Percentiles rank a stretch among this genome's conserved stretches.
Evolutionary conservation across 2,888 invertebrate genomes (phyloP).

Genomic region (Oeneis ivallda): DNA sequence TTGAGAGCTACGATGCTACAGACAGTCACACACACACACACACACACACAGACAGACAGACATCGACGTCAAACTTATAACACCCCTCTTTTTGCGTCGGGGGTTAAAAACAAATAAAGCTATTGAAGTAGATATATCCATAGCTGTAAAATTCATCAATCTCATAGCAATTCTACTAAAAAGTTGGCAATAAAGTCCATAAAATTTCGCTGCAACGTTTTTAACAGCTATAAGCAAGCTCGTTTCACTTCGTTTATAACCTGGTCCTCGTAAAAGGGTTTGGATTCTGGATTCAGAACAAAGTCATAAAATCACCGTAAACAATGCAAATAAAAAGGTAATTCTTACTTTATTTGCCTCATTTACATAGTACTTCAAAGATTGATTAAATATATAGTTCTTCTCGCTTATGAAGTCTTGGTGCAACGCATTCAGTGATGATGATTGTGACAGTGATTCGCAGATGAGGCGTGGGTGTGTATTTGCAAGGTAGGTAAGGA

Average conservation of each 20-base stretch:
- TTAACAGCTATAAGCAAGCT: constrained; percentile 57
- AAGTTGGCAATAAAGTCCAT: constrained; percentile 13
- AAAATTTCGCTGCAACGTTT: constrained; percentile 39
- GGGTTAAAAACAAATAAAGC: too few species aligned
- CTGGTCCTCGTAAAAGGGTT: constrained; percentile 62
- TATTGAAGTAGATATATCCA: not conserved
- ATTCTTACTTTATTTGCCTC: constrained; percentile 20
- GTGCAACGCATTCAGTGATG: not conserved
- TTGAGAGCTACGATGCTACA: too few species aligned
- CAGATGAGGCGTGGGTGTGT: too few species aligned
- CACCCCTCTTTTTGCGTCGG: too few species aligned
- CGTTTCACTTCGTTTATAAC: constrained; percentile 61
- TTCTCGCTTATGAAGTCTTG: not conserved
- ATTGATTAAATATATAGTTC: not conserved
- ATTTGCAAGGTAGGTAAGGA: too few species aligned
- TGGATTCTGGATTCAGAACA: constrained; percentile 61
- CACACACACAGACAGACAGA: too few species aligned
- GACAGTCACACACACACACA: too few species aligned
- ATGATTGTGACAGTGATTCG: too few species aligned
- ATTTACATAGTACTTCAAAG: constrained; percentile 9
- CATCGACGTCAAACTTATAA: too few species aligned
- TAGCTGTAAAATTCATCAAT: constrained; percentile 13
- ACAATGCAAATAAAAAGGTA: constrained; percentile 43
- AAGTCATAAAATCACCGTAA: constrained; percentile 65
- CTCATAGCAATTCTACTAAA: constrained; percentile 6